Evolutionary conservation across 2,888 invertebrate species (phyloP), one percentile per base, ranked within the genome.

Genomic region (Lycia hirtaria): DNA sequence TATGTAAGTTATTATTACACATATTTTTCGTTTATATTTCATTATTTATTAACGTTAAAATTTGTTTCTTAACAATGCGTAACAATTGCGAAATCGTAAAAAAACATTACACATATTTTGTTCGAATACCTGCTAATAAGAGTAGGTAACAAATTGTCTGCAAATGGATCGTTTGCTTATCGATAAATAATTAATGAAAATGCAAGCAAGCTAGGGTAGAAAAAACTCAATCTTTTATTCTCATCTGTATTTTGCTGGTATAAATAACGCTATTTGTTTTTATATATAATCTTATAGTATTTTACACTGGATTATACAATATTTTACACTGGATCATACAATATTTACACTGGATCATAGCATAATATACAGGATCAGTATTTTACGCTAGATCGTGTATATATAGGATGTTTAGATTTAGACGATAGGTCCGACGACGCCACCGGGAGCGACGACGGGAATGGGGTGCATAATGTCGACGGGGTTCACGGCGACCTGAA

Each of bases 401-500:
- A n/a, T n/a, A n/a, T n/a, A 2, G 12, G 2, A 19, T 15, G 5
- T 10, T 26, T 37, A 2, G 12, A 15, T 53, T 63, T 44, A 66
- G 26, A 53, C 24, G 14, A 65, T 33, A 20, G 62, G 62, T 62
- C 63, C 68, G 28, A 60, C 56, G 32, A 56, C 65, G 4, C 62
- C 67, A 1, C 51, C 67, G 4, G 63, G 59, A 33, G 64, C 1
- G n/a, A 64, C 62, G n/a, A 65, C 58, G 15, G 72, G 71, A 0
- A 60, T 48, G 35, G 68, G 22, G 35, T 54, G 60, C 3, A 66
- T 32, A 19, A 62, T 17, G 41, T 74, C 75, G 10, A 68, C 30
- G 55, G 72, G 69, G 65, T 67, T 70, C 17, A 69, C 45, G 64
- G 24, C 28, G 30, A 20, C 20, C 33, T 50, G n/a, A n/a, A 20